These are phyloP conservation scores for Alentia gelatinosa DNA, from an alignment of 2,888 invertebrate species.

Conservation along the genomic window DNA sequence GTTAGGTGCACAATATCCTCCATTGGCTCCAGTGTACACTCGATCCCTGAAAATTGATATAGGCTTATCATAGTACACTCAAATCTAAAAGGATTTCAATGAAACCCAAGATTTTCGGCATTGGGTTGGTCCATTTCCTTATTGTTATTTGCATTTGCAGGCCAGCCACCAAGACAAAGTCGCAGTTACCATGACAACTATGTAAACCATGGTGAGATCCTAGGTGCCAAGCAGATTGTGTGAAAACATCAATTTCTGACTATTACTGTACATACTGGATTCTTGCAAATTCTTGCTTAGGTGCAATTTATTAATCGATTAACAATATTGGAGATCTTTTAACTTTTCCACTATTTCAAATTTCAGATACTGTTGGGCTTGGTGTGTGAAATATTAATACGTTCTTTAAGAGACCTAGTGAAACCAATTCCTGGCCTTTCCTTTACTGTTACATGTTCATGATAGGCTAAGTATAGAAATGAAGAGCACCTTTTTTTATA, in stretches of 20 bases:
- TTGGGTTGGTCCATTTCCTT: neutral
- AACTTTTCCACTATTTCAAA: neutral
- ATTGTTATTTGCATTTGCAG: constrained; percentile 15
- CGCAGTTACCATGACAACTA: constrained; percentile 43
- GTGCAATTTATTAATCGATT: neutral
- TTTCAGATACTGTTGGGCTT: neutral
- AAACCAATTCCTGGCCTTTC: no score
- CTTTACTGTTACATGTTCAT: no score
- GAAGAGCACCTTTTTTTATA: no score
- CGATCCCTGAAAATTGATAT: no score
- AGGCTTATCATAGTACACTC: no score
- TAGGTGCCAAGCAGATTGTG: constrained; percentile 12
- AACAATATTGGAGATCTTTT: neutral
- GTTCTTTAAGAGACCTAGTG: neutral
- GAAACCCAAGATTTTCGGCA: no score
- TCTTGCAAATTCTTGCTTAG: neutral
- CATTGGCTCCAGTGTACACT: no score
- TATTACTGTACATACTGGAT: neutral
- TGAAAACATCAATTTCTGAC: neutral
- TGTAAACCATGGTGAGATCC: constrained; percentile 42
- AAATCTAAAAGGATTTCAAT: no score
- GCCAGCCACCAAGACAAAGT: neutral
- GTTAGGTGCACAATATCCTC: no score
- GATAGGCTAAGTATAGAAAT: no score
- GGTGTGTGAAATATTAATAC: neutral